These are phyloP conservation scores for cat (Felis catus) DNA, from an alignment of 2,113 vertebrate genomes.

Conservation along the genomic window F.catus_Fca126_mat1.0 CM031414.1:41008501-41009000, in stretches of 20 bases:
- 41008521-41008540: background rate
- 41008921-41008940: constrained; percentile 61
- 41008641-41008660: constrained; percentile 60
- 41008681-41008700: constrained; percentile 74
- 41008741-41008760: constrained; percentile 69
- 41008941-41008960: constrained; percentile 74
- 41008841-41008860: constrained; percentile 67
- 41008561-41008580: constrained; percentile 55
- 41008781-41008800: constrained; percentile 21
- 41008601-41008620: constrained; percentile 59
- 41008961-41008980: constrained; percentile 72
- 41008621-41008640: background rate
- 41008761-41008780: constrained; percentile 60
- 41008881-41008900: constrained; percentile 56
- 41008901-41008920: constrained; percentile 47
- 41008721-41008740: constrained; percentile 34
- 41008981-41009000: constrained; percentile 80
- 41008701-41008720: constrained; percentile 64
- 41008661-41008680: constrained; percentile 71
- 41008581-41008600: constrained; percentile 67
- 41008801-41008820: background rate
- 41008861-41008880: constrained; percentile 59
- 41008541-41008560: background rate
- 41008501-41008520: constrained; percentile 60
- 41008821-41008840: constrained; percentile 55